Conservation (phyloP, 2,888 invertebrate genomes). For the Thereva unica region DNA sequence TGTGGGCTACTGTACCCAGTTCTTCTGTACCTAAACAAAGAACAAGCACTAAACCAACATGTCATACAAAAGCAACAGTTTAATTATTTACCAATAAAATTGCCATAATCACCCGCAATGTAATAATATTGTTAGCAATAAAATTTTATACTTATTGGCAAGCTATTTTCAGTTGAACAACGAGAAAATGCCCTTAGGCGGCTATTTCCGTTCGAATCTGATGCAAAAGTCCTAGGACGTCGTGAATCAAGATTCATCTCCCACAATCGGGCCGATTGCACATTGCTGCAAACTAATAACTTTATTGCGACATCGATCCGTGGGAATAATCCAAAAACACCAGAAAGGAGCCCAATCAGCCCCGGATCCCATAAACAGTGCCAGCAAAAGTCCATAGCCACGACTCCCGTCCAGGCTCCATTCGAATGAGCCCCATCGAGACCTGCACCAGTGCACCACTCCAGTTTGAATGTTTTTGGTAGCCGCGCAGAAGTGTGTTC, state of each 20-base stretch:
- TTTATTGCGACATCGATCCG: slow-evolving; percentile 36
- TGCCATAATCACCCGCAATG: too few relatives aligned
- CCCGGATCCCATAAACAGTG: slow-evolving; percentile 3
- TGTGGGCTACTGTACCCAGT: too few relatives aligned
- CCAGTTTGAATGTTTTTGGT: slow-evolving; percentile 4
- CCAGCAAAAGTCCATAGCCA: background rate
- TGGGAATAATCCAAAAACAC: slow-evolving; percentile 39
- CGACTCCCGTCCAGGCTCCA: background rate
- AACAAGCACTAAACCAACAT: too few relatives aligned
- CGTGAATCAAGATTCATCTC: slow-evolving; percentile 42
- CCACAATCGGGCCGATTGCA: slow-evolving; percentile 37
- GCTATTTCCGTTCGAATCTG: slow-evolving; percentile 12
- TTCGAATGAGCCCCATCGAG: slow-evolving; percentile 9
- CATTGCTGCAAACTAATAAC: slow-evolving; percentile 26
- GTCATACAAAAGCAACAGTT: too few relatives aligned
- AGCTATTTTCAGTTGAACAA: background rate
- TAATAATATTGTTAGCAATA: too few relatives aligned
- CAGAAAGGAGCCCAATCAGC: slow-evolving; percentile 16
- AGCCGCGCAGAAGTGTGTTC: slow-evolving; percentile 18
- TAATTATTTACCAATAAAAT: too few relatives aligned
- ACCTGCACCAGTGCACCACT: background rate
- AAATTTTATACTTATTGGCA: too few relatives aligned
- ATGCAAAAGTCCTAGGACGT: slow-evolving; percentile 27
- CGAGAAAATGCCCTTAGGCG: slow-evolving; percentile 18
- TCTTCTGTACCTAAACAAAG: too few relatives aligned